Conservation (phyloP, 2,113 vertebrate species). For the Craseonycteris thonglongyai region DNA sequence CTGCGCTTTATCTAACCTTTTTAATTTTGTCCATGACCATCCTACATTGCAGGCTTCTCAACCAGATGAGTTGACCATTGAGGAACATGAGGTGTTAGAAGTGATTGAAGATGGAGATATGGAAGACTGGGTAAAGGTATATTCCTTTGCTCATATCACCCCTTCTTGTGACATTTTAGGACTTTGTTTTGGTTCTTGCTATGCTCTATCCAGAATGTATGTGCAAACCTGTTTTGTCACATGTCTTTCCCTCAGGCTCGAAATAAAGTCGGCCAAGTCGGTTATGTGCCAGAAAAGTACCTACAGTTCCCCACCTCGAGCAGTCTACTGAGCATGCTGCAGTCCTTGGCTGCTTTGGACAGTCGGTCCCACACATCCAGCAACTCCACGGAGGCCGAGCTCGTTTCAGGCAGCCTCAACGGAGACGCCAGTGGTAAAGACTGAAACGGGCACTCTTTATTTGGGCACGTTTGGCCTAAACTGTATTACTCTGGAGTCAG, state of each 20-base stretch:
- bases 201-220: not conserved
- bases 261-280: conserved; percentile 93
- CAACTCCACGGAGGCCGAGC: conserved; percentile 93
- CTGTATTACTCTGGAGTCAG: not conserved
- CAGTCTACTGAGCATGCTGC: conserved; percentile 97
- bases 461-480: conserved; percentile 2
- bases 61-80: conserved; percentile 97
- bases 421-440: conserved; percentile 91
- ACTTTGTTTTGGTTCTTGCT: not conserved
- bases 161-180: not conserved
- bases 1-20: conserved; percentile 67
- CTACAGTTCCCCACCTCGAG: conserved; percentile 96
- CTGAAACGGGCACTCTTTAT: conserved; percentile 41
- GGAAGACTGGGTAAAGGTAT: conserved; percentile 99
- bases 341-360: conserved; percentile 92
- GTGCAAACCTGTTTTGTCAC: conserved; percentile 17
- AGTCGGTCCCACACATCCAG: conserved; percentile 94
- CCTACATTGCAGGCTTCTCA: conserved; percentile 87
- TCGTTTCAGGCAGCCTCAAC: conserved; percentile 90
- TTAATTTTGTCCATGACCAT: conserved; percentile 59
- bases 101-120: conserved; percentile 99
- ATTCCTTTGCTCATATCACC: conserved; percentile 49
- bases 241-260: conserved; percentile 82
- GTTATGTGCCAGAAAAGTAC: conserved; percentile 98
- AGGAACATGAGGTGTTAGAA: conserved; percentile 96